Evolutionary conservation across 2,888 invertebrate species (phyloP).

Genomic region (Ctena decussata): DNA sequence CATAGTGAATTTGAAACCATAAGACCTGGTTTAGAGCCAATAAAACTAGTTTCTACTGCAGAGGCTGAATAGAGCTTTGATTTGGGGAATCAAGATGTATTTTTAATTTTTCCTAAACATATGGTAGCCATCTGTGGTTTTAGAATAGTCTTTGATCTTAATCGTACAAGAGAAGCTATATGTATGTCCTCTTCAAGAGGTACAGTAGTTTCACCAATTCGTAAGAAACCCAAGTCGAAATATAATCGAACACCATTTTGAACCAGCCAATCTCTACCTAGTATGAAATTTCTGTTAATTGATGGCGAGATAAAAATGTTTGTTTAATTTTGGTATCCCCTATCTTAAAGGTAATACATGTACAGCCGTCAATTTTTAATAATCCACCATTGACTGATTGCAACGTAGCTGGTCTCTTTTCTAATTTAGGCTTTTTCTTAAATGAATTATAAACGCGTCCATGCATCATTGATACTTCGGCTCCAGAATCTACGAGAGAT

Average conservation of each 20-base stretch:
- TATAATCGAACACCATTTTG: not conserved
- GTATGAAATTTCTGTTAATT: conserved; percentile 24
- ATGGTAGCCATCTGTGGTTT: not conserved
- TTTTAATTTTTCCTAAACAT: not conserved
- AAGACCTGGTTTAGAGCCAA: not conserved
- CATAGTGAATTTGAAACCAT: not conserved
- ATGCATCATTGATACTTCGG: conserved; percentile 41
- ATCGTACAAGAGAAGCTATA: conserved; percentile 7
- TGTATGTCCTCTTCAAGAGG: conserved; percentile 35
- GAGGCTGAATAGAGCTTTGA: not conserved
- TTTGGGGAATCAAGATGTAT: not conserved
- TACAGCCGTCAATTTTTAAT: not conserved
- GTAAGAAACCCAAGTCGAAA: not conserved
- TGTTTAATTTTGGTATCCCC: conserved; percentile 1
- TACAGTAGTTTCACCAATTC: not conserved
- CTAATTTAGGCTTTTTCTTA: not conserved
- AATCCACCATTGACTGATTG: not conserved
- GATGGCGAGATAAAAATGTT: conserved; percentile 5
- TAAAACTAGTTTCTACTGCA: not conserved
- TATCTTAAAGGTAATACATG: not conserved
- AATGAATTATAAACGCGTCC: conserved; percentile 28
- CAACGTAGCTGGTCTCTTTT: not conserved
- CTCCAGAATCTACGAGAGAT: conserved; percentile 26
- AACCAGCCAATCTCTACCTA: conserved; percentile 13
- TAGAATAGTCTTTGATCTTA: not conserved